These are phyloP conservation scores for Cyprinodon diabolis DNA, from an alignment of 2,797 vertebrate genomes.

Conservation along the genomic window DNA sequence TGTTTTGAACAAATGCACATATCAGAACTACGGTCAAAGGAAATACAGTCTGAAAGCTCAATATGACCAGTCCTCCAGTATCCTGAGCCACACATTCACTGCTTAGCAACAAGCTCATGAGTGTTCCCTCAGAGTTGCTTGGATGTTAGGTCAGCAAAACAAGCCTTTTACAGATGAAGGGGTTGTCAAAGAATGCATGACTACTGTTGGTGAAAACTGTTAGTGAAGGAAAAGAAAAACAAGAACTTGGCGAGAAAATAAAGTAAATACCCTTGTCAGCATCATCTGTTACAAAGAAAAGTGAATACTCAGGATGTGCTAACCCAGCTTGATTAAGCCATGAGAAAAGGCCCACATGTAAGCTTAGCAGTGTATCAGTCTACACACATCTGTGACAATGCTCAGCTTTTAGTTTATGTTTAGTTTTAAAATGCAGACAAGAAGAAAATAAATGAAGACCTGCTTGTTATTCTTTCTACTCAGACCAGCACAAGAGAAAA, in stretches of 20 bases:
- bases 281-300: conserved; percentile 22
- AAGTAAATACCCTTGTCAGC: background rate
- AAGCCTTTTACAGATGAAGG: conserved; percentile 26
- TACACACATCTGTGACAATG: too few relatives aligned
- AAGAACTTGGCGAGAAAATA: conserved; percentile 30
- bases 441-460: conserved; percentile 25
- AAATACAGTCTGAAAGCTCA: conserved; percentile 17
- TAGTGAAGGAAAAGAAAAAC: conserved; percentile 28
- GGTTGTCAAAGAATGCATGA: conserved; percentile 29
- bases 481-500: too few relatives aligned
- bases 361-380: background rate
- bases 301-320: conserved; percentile 18
- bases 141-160: conserved; percentile 33
- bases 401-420: background rate
- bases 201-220: conserved; percentile 25
- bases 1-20: conserved; percentile 26
- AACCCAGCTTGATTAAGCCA: too few relatives aligned
- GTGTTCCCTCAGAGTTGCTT: conserved; percentile 9
- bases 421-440: conserved; percentile 13
- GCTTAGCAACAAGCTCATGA: conserved; percentile 7
- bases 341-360: conserved; percentile 20
- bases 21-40: conserved; percentile 10
- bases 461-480: conserved; percentile 7
- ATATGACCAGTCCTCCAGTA: conserved; percentile 6
- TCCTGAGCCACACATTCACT: conserved; percentile 10